Evolutionary conservation across 1,140 invertebrate genomes (phyloP), one percentile per base, ranked within the genome.

Genomic region (Phymastichus coffea): DNA sequence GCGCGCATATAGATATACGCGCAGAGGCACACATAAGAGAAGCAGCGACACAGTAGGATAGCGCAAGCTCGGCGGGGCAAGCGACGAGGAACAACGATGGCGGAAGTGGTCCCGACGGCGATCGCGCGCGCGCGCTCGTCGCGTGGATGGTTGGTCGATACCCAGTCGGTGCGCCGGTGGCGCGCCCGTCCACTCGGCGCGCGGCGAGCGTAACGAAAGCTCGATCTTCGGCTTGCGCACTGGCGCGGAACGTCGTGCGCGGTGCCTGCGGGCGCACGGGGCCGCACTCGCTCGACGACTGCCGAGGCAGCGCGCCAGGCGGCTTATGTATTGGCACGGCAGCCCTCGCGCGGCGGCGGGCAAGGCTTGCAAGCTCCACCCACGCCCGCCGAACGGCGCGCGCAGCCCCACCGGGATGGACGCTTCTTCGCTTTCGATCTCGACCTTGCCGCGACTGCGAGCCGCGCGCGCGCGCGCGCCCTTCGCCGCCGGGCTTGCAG

Each of bases 261-360:
- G 47, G 28, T 17, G 12, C 14, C 44, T 4, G 44, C 44, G 23
- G 14, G 17, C 38, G 2, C 23, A 25, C 38, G 23, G 52, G 14
- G 10, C 26, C 12, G 40, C 54, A 10, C 12, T 38, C 37, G 51
- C 37, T 37, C 14, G 35, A 37, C 23, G 38, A 44, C 38, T 43
- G 52, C 8, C 2, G 23, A 33, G 26, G 17, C 20, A 14, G 22
- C 38, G 23, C 38, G 40, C 38, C n/a, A n/a, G n/a, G n/a, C 52
- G 22, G 25, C 44, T 14, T 67, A 75, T 77, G 75, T 74, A 79
- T 77, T 77, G 76, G 74, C 75, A n/a, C n/a, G n/a, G n/a, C n/a
- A n/a, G n/a, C n/a, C n/a, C n/a, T n/a, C 64, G 30, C 44, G 25
- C 12, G 44, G n/a, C n/a, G n/a, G n/a, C n/a, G 28, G 28, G 6